Evolutionary conservation across 2,797 vertebrate genomes (phyloP).

Genomic region (Brachyalestes nurse): DNA sequence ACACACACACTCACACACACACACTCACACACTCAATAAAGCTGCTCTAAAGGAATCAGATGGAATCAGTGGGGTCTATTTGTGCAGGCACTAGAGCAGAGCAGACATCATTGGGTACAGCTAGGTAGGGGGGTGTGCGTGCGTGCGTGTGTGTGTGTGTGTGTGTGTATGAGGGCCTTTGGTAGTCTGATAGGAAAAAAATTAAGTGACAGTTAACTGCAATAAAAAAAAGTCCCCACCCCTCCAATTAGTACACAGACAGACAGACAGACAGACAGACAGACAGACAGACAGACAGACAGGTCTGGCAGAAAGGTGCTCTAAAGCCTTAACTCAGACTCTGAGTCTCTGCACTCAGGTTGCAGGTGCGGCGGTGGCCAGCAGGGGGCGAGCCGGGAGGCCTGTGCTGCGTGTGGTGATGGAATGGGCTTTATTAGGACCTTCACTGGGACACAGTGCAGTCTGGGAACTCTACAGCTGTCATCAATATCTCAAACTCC

Average conservation of each 20-base stretch:
- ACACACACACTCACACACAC: conserved; percentile 34
- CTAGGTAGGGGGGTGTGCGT: conserved; percentile 53
- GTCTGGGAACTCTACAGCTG: conserved; percentile 57
- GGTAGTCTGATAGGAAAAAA: no score
- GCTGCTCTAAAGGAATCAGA: conserved; percentile 80
- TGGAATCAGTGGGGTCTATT: conserved; percentile 84
- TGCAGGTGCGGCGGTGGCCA: conserved; percentile 3
- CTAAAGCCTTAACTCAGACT: no score
- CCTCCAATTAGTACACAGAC: no score
- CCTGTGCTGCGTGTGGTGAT: conserved; percentile 52
- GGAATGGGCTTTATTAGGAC: conserved; percentile 59
- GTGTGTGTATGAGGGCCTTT: no score
- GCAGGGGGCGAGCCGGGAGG: conserved; percentile 25
- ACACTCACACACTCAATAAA: conserved; percentile 74
- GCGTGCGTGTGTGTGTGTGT: neutral
- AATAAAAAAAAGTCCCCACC: no score
- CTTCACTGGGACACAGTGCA: conserved; percentile 60
- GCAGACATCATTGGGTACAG: conserved; percentile 73
- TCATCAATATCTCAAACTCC: conserved; percentile 63
- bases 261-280: no score
- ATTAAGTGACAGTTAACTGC: no score
- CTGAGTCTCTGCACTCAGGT: neutral
- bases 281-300: no score
- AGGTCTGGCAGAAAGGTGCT: no score
- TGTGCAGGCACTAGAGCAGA: conserved; percentile 81